Evolutionary conservation across 2,888 invertebrate species (phyloP).

Genomic region (Timandra comae): DNA sequence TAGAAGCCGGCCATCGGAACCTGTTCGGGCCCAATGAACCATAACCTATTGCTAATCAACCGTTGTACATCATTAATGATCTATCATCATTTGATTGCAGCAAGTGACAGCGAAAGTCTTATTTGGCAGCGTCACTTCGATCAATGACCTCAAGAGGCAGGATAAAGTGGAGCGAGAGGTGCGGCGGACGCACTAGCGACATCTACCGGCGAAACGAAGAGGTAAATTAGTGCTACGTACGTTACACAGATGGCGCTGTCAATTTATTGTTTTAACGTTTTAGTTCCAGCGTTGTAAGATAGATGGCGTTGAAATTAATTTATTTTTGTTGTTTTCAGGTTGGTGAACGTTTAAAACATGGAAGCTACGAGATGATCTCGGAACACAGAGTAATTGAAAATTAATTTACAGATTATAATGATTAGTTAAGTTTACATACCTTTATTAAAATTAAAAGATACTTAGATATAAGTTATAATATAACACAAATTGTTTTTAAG

Average conservation of each 20-base stretch:
- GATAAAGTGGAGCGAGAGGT: slow-evolving; percentile 81
- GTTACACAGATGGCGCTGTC: slow-evolving; percentile 25
- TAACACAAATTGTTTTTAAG: no score
- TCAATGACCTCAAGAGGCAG: slow-evolving; percentile 84
- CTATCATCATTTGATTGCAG: slow-evolving; percentile 36
- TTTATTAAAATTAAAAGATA: no score
- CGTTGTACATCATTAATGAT: slow-evolving; percentile 16
- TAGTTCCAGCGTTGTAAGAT: neutral
- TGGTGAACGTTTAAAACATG: slow-evolving; percentile 50
- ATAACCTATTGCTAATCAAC: slow-evolving; percentile 20
- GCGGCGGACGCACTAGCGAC: slow-evolving; percentile 73
- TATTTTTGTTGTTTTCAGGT: slow-evolving; percentile 42
- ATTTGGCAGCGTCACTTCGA: slow-evolving; percentile 83
- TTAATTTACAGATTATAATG: slow-evolving; percentile 9
- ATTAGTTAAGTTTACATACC: no score
- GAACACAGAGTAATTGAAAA: slow-evolving; percentile 33
- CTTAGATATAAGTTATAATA: no score
- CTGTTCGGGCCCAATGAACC: slow-evolving; percentile 8
- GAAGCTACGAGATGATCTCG: slow-evolving; percentile 71
- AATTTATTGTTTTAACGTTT: neutral
- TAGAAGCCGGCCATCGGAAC: no score
- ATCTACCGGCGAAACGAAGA: slow-evolving; percentile 39
- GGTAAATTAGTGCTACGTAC: slow-evolving; percentile 11
- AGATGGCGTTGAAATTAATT: slow-evolving; percentile 27
- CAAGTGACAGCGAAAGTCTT: slow-evolving; percentile 85